Base-by-base conservation (phyloP, 2,888 invertebrate species). In the Megaustenia siamemsis region DNA sequence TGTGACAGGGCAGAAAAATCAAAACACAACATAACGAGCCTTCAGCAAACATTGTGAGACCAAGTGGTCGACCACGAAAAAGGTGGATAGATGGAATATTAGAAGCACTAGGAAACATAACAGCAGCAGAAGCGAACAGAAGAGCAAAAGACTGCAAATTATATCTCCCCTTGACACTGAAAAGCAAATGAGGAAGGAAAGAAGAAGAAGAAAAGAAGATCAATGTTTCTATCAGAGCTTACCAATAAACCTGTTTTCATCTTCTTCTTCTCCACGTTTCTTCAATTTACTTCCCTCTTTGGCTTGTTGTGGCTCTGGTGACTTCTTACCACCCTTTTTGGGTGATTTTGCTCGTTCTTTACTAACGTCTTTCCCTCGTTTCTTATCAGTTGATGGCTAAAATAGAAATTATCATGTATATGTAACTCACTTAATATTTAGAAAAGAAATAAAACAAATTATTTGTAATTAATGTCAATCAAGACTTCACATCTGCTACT, bases 181-280 rank as follows among this genome's bases (percentile, higher is more conserved):
- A n/a, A n/a, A n/a, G n/a, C n/a, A n/a, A n/a, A 49, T 21, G 45
- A 77, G 56, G 45, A n/a, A 77, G 15, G n/a, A 12, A 77, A 15
- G 38, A 35, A 38, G 40, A 75, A 49, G 43, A 43, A 12, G 38
- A 32, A 45, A 28, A 63, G n/a, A 28, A 60, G n/a, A 40, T 49
- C n/a, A 32, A 40, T 15, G 28, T 32, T 40, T 18, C 10, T 12
- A 63, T 2, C 5, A 71, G 10, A 2, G 53, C 89, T 82, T 88
- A 94, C 94, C 93, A 85, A 94, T 92, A 85, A 91, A 94, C 90
- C 93, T 93, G 45, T 89, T 90, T 56, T 93, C 93, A 1, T 89
- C 88, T 78, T 93, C 93, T 84, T 93, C 93, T 69, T 94, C 94
- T 32, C 94, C 94, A 79, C 94, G 86, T 83, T 94, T 94, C 86